Evolutionary conservation across 2,888 invertebrate genomes (phyloP), one percentile per base, ranked within the genome.

Genomic region (Rhagophthalmus giganteus): DNA sequence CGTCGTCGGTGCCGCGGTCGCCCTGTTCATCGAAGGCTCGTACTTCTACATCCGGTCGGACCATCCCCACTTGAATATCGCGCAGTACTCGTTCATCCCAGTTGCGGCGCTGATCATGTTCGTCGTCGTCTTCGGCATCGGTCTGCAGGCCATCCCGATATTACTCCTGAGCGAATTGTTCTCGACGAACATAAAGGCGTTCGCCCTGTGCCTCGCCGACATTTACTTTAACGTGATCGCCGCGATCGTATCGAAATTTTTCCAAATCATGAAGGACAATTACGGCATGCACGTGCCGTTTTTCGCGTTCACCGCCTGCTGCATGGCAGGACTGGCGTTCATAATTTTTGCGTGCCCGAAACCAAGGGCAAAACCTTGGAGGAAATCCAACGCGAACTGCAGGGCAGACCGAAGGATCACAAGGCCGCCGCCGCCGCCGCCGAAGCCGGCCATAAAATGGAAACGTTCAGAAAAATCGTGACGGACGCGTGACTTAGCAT

Each of bases 321-420:
- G 83, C 9, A 68, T 82, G 11, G 46, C 83, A 41, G 84, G 85
- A 0, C 73, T 85, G 37, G 71, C 81, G 53, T 85, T 83, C 69
- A 82, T 86, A 64, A 60, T 79, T 37, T 70, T 80, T 72, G 79
- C 57, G 78, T 87, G 10, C 86, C 86, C 1, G 87, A 87, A 73
- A 87, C 86, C 1, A 86, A 85, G 69, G 85, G 85, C 42, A 86
- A 85, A 64, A 85, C 85, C 2, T 78, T 87, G 64, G 79, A 84
- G 39, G 80, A 82, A 64, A 87, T 87, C 62, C 86, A 87, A 67
- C 79, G 81, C 12, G 78, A 81, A 42, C 74, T 87, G 2, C 77
- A 78, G 58, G 48, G 42, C 12, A 38, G 34, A 13, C 14, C 34
- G 1, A 40, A 24, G 31, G 9, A 7, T n/a, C n/a, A n/a, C n/a